Evolutionary conservation across 2,888 invertebrate genomes (phyloP).

Genomic region (Yponomeuta sedellus): DNA sequence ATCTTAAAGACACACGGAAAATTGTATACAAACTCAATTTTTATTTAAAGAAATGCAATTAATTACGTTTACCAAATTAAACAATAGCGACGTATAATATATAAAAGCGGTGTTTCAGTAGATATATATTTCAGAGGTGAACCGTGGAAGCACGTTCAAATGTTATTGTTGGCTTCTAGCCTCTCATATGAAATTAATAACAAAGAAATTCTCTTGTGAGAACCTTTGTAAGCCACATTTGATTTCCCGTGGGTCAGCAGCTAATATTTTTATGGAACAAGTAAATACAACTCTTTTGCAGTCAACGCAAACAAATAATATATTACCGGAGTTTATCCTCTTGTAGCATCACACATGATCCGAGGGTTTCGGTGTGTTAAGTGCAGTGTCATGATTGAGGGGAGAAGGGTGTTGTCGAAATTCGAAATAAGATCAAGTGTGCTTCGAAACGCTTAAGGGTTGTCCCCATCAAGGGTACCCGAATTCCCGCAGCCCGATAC

Average conservation of each 20-base stretch:
- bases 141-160: too few relatives aligned
- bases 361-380: neutral
- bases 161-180: neutral
- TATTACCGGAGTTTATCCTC: neutral
- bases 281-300: neutral
- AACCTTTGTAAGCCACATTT: neutral
- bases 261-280: conserved; percentile 4
- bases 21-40: too few relatives aligned
- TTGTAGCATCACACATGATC: neutral
- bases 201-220: neutral
- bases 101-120: too few relatives aligned
- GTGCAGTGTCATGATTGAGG: neutral
- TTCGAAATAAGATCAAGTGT: neutral
- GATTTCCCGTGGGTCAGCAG: neutral
- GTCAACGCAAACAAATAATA: neutral
- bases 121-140: too few relatives aligned
- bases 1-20: too few relatives aligned
- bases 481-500: neutral
- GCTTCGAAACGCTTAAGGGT: neutral
- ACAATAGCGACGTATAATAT: too few relatives aligned
- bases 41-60: too few relatives aligned
- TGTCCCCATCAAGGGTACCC: neutral
- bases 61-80: too few relatives aligned
- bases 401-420: neutral
- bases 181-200: neutral